Percentiles rank a stretch among this genome's conserved stretches.
Evolutionary conservation across 1,140 invertebrate species (phyloP).

Genomic region (Drosophila guanche): DNA sequence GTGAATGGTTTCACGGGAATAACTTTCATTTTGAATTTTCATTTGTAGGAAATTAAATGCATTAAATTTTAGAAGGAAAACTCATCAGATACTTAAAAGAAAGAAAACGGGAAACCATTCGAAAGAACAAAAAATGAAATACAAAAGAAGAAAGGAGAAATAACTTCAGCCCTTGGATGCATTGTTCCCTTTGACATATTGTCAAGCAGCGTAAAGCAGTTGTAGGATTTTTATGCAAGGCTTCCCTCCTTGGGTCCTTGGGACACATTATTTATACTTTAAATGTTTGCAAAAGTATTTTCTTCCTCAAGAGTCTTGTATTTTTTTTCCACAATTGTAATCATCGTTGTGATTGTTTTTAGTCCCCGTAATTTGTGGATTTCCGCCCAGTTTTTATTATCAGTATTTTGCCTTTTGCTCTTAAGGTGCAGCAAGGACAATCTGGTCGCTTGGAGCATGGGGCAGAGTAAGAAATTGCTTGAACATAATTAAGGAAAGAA

Average conservation of each 20-base stretch:
- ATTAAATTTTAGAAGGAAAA: no score
- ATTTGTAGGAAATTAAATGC: not conserved
- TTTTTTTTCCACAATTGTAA: conserved; percentile 15
- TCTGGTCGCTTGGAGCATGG: conserved; percentile 1
- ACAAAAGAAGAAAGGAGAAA: conserved; percentile 1
- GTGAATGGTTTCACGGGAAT: no score
- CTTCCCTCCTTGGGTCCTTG: conserved; percentile 9
- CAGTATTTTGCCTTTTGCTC: conserved; percentile 7
- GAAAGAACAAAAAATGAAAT: no score
- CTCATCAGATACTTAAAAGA: no score
- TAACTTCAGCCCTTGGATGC: conserved; percentile 22
- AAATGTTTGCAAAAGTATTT: conserved; percentile 30
- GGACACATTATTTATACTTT: conserved; percentile 40
- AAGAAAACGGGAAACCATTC: no score
- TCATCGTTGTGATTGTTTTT: conserved; percentile 5
- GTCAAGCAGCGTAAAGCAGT: conserved; percentile 49
- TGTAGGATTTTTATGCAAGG: conserved; percentile 30
- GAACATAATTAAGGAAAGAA: conserved; percentile 43
- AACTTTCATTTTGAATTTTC: no score
- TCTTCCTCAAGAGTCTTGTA: not conserved
- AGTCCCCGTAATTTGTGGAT: not conserved
- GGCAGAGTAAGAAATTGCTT: conserved; percentile 23
- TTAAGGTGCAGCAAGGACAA: conserved; percentile 10
- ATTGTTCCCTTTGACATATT: conserved; percentile 64
- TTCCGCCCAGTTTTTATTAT: conserved; percentile 14